Evolutionary conservation across 2,113 vertebrate genomes (phyloP), one percentile per base, ranked within the genome.

Genomic region (Pteropus alecto): DNA sequence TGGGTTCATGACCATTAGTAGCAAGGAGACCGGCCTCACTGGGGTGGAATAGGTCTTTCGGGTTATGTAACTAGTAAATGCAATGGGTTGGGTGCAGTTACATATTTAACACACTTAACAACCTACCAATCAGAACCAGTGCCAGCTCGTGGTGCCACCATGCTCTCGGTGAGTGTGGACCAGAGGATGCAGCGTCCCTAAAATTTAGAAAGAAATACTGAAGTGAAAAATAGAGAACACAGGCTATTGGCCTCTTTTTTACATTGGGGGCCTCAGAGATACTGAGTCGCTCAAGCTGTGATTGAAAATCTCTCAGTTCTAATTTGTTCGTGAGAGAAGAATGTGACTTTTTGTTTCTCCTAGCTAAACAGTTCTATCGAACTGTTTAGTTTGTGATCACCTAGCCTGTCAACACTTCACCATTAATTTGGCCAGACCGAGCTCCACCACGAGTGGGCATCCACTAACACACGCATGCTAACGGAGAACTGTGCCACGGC

Each of bases 101-200:
- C 63, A 65, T 71, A n/a, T 41, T 41, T 48, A 19, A 51, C 86
- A 56, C 22, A 4, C 30, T 61, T 11, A 87, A 13, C 54, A 10
- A 48, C 21, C 28, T 43, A 5, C 56, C 63, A 0, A 0, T 70
- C 24, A 11, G 79, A 82, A 46, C 63, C 2, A 2, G 15, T 11
- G 6, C 48, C 13, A 38, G 35, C 54, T 77, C 68, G 19, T 11
- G 26, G 1, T 38, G 22, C 60, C 11, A 0, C 30, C 4, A 0
- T 2, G 16, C 54, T 24, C 19, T 7, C 7, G 41, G 35, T 15
- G 35, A 24, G 8, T 21, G 30, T 61, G 65, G 76, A 0, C 28
- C 41, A 0, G 4, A 33, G 41, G 3, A 5, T 0, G 4, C 6
- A 78, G 19, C 0, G 0, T 41, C 61, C 41, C 68, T 43, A 33